Percentiles rank a stretch among this genome's conserved stretches.
phyloP scores from a whole-genome alignment of 2,113 vertebrate genomes.

The Cavia aperea region DNA sequence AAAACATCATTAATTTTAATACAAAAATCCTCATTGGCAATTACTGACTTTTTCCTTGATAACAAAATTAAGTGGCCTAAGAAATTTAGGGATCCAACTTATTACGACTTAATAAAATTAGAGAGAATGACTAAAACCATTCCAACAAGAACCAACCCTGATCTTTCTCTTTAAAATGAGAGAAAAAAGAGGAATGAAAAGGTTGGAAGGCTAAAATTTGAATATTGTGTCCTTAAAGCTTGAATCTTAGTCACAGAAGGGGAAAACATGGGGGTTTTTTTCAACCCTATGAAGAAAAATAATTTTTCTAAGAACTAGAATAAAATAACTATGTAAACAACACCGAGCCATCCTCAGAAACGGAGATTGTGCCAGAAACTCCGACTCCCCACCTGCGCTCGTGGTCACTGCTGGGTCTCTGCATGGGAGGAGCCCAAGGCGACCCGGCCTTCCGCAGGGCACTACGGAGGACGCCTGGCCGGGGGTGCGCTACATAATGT shows the following conservation, averaged over 20 bases:
- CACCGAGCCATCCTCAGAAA: neutral
- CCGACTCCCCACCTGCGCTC: neutral
- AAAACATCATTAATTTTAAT: slow-evolving; percentile 44
- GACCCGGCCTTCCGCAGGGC: too few relatives aligned
- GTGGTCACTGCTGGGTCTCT: too few relatives aligned
- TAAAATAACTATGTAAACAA: neutral
- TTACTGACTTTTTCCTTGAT: slow-evolving; percentile 37
- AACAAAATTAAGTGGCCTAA: slow-evolving; percentile 25
- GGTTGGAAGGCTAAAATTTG: neutral
- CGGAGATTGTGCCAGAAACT: slow-evolving; percentile 13
- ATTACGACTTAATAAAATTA: neutral
- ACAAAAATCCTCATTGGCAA: slow-evolving; percentile 7
- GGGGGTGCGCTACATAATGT: neutral
- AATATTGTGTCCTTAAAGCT: neutral
- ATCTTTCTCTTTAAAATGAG: slow-evolving; percentile 28
- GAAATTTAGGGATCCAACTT: slow-evolving; percentile 4
- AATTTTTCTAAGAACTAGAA: slow-evolving; percentile 11
- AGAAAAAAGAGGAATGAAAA: neutral
- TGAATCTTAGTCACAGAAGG: slow-evolving; percentile 28
- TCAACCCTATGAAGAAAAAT: slow-evolving; percentile 9
- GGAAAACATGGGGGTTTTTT: neutral
- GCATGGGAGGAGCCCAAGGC: too few relatives aligned
- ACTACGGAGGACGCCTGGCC: too few relatives aligned
- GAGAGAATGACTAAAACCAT: slow-evolving; percentile 6
- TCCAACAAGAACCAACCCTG: neutral